A percentile compares a stretch with the other conserved stretches of the same genome.
These are phyloP conservation scores for Idaea biselata DNA, from an alignment of 2,888 invertebrate species.

Conservation along the genomic window DNA sequence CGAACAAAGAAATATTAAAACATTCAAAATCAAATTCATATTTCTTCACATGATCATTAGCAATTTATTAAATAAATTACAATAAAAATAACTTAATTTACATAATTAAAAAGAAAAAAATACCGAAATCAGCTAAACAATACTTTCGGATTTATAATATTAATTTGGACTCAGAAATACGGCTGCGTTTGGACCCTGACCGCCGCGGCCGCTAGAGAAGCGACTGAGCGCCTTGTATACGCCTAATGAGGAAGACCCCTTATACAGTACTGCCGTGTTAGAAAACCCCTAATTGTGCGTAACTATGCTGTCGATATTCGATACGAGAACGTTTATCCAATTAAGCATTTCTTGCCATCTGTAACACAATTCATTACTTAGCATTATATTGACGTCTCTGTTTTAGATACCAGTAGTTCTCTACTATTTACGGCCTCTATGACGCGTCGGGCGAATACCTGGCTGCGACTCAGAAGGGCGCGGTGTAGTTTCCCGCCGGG, in stretches of 20 bases:
- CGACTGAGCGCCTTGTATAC: conserved; percentile 49
- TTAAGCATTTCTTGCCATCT: conserved; percentile 34
- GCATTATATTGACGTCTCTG: not conserved
- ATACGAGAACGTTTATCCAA: conserved; percentile 56
- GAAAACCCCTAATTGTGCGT: conserved; percentile 70
- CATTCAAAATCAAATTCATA: too few relatives aligned
- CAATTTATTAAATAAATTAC: too few relatives aligned
- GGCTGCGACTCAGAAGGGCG: too few relatives aligned
- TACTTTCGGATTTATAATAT: too few relatives aligned
- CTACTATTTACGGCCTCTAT: not conserved
- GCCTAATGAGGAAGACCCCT: conserved; percentile 67
- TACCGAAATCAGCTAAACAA: too few relatives aligned
- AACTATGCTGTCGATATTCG: conserved; percentile 67
- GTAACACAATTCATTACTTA: not conserved
- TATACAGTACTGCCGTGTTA: conserved; percentile 62
- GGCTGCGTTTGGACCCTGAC: conserved; percentile 39
- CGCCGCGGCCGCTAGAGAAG: conserved; percentile 27
- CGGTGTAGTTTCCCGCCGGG: too few relatives aligned
- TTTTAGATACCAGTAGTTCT: not conserved
- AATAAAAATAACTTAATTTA: too few relatives aligned
- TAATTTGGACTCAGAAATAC: too few relatives aligned
- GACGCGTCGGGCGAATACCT: too few relatives aligned
- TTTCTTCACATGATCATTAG: too few relatives aligned
- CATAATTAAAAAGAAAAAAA: too few relatives aligned
- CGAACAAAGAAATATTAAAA: too few relatives aligned